A percentile compares a stretch with the other conserved stretches of the same genome.
Conservation (phyloP, 1,140 invertebrate genomes). For the Dolichoris vasculosae region DNA sequence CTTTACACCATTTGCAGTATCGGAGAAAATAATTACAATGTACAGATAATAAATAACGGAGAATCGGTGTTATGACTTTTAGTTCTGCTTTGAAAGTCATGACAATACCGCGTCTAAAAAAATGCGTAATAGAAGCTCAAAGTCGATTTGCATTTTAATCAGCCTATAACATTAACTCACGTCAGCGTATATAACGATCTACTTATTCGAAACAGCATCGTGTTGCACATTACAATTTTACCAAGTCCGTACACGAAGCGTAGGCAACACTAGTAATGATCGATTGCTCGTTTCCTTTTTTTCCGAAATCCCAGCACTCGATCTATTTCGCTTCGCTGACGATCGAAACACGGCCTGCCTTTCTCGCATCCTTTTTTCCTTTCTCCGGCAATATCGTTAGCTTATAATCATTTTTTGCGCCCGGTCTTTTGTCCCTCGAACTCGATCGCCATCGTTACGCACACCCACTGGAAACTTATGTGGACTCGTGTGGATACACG, state of each 20-base stretch:
- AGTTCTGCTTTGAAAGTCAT: not conserved
- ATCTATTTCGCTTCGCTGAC: not conserved
- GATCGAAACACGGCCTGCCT: not conserved
- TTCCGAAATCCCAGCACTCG: not conserved
- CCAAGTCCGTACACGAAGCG: not conserved
- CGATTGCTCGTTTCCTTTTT: conserved; percentile 34
- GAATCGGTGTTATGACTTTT: conserved; percentile 12
- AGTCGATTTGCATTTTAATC: conserved; percentile 53
- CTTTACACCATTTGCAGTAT: not conserved
- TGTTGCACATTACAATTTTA: conserved; percentile 23
- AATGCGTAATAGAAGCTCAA: conserved; percentile 13
- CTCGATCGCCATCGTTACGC: conserved; percentile 19
- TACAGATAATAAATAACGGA: not conserved
- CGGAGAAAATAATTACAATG: not conserved
- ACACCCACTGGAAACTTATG: no score
- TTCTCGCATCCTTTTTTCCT: not conserved
- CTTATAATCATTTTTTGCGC: conserved; percentile 50
- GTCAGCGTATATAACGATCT: conserved; percentile 20
- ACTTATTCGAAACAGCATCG: conserved; percentile 7
- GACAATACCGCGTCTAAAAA: conserved; percentile 22
- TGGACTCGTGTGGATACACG: no score
- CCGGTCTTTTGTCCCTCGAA: conserved; percentile 20
- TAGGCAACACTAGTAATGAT: conserved; percentile 13
- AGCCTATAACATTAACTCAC: conserved; percentile 43
- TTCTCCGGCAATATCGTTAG: conserved; percentile 24